phyloP scores from a whole-genome alignment of 2,888 invertebrate species.

The Callyntrura guangdongensis region DNA sequence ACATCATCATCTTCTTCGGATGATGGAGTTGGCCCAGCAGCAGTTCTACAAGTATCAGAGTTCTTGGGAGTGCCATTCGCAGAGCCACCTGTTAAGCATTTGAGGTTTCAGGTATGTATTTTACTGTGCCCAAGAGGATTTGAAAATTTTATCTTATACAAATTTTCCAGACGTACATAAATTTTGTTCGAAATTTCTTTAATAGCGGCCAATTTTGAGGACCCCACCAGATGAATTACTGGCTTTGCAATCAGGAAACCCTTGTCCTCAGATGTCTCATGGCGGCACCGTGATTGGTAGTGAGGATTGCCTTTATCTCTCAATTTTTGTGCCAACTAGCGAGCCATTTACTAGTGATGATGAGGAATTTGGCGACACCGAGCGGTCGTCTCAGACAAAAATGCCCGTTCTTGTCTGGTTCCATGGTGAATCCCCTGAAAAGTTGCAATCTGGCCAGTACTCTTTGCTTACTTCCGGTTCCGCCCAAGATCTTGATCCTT shows the following conservation, averaged over 20 bases:
- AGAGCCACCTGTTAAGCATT: slow-evolving; percentile 74
- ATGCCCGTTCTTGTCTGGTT: slow-evolving; percentile 83
- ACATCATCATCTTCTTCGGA: too few species aligned
- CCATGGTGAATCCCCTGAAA: slow-evolving; percentile 81
- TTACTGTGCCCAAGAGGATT: too few species aligned
- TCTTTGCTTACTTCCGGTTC: slow-evolving; percentile 78
- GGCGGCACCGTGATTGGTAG: slow-evolving; percentile 69
- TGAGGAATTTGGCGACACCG: not conserved
- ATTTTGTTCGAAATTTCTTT: not conserved
- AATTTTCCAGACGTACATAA: not conserved
- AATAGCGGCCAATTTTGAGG: slow-evolving; percentile 79
- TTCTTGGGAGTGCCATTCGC: slow-evolving; percentile 81
- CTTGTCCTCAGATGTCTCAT: slow-evolving; percentile 80
- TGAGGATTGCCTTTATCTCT: slow-evolving; percentile 80
- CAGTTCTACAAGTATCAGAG: slow-evolving; percentile 36
- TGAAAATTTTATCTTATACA: not conserved
- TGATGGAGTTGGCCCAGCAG: slow-evolving; percentile 50
- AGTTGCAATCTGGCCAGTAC: slow-evolving; percentile 62
- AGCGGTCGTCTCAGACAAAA: slow-evolving; percentile 33
- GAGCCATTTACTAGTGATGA: too few species aligned
- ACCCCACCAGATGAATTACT: slow-evolving; percentile 70
- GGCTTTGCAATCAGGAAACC: slow-evolving; percentile 68
- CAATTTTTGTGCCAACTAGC: slow-evolving; percentile 78
- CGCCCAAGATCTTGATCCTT: slow-evolving; percentile 76
- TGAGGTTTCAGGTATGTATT: slow-evolving; percentile 83